Evolutionary conservation across 2,113 vertebrate genomes (phyloP), one percentile per base, ranked within the genome.

Genomic region (Alethe diademata): DNA sequence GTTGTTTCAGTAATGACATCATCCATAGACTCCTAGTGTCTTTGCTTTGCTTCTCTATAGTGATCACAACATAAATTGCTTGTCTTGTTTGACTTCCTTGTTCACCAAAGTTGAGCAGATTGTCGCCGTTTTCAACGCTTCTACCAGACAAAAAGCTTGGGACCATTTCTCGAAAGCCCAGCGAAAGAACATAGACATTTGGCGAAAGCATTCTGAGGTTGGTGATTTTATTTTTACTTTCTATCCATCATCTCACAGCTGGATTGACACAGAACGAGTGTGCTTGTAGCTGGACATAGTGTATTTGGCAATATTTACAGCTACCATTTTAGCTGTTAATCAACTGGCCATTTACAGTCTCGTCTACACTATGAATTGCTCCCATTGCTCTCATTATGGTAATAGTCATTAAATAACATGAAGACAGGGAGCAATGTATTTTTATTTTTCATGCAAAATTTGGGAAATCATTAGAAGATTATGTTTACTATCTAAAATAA

Each of bases 141-240:
- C 99, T 97, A 98, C 98, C 98, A 98, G 99, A 98, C 99, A 99
- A 99, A 99, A 99, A 99, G 99, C 99, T 97, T 99, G 99, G 99
- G 99, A 99, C 99, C 99, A 99, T 99, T 99, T 99, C 99, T 99
- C 99, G 97, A 99, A 99, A 99, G 99, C 99, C 93, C 99, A 99
- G 98, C 99, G 99, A 98, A 99, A 99, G 99, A 99, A 99, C 99
- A 99, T 99, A 99, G 99, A 99, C 98, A 99, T 99, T 98, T 99
- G 99, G 99, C 98, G 99, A 98, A 99, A 99, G 97, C 99, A 99
- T 97, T 99, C 99, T 96, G 99, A 99, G 99, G 99, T 99, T 98
- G 98, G 99, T 99, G 98, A 98, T 97, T 98, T 98, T 97, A 97
- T 98, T 98, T 96, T 98, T 98, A 96, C 71, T 97, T 97, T 98